These are phyloP conservation scores for Rhinoderma darwinii DNA, from an alignment of 2,113 vertebrate genomes.

Conservation along the genomic window DNA sequence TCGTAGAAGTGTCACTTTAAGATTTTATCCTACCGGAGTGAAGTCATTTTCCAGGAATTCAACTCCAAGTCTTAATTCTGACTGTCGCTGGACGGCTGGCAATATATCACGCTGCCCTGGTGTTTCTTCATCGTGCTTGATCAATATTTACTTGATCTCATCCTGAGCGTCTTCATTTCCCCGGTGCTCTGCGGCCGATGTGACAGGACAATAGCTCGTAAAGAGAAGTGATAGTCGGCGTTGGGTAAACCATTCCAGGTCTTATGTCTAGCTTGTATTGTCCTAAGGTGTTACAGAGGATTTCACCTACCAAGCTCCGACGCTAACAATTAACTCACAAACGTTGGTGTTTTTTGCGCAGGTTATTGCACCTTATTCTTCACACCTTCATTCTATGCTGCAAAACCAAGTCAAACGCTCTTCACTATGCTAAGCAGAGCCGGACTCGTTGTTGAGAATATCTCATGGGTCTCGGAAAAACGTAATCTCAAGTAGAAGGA, in stretches of 20 bases:
- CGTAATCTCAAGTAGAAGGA: no score
- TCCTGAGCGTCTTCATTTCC: constrained; percentile 44
- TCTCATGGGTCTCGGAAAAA: no score
- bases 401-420: no score
- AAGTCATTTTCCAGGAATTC: constrained; percentile 16
- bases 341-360: no score
- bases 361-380: no score
- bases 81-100: constrained; percentile 31
- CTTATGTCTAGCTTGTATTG: background rate
- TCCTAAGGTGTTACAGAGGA: background rate
- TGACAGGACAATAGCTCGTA: constrained; percentile 54
- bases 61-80: constrained; percentile 54
- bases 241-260: background rate
- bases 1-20: constrained; percentile 33
- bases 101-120: constrained; percentile 27
- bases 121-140: constrained; percentile 47
- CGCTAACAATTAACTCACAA: no score
- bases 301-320: no score
- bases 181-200: constrained; percentile 23
- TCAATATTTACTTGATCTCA: constrained; percentile 56
- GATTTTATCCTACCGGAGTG: constrained; percentile 27
- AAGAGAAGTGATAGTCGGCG: constrained; percentile 1
- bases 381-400: no score
- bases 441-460: no score
- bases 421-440: no score